A percentile compares a stretch with the other conserved stretches of the same genome.
phyloP scores from a whole-genome alignment of 2,113 vertebrate species.

The Chaetops frenatus region DNA sequence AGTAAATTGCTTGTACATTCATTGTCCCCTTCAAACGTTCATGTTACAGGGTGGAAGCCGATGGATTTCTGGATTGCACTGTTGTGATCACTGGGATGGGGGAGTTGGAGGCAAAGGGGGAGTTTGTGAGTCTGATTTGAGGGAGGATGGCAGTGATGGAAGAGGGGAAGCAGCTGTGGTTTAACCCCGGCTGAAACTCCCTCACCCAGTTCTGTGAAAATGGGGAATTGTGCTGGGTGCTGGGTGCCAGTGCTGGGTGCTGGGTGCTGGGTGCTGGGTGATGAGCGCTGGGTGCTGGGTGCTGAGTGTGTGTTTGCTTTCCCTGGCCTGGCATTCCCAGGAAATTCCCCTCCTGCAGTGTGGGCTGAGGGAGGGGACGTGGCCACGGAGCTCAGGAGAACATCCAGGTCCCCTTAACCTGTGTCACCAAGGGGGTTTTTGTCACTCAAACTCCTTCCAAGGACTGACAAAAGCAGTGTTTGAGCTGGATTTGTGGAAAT shows the following conservation, averaged over 20 bases:
- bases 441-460: rapidly evolving
- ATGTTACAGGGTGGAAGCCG: rapidly evolving
- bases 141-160: rapidly evolving
- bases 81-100: background rate
- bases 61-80: background rate
- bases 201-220: rapidly evolving
- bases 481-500: rapidly evolving
- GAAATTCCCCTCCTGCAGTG: background rate
- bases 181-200: rapidly evolving
- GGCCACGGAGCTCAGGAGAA: background rate
- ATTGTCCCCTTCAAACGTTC: background rate
- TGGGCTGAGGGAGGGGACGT: background rate
- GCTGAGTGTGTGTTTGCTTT: rapidly evolving
- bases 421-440: background rate
- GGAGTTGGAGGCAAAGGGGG: background rate
- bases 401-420: too few species aligned
- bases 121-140: rapidly evolving
- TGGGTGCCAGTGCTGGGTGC: background rate
- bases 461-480: too few species aligned
- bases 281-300: background rate
- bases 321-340: background rate
- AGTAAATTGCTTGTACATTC: rapidly evolving
- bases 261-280: rapidly evolving
- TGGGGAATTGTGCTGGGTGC: rapidly evolving
- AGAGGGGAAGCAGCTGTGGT: background rate